Conservation (phyloP, 2,888 invertebrate species). For the Corbicula japonica region DNA sequence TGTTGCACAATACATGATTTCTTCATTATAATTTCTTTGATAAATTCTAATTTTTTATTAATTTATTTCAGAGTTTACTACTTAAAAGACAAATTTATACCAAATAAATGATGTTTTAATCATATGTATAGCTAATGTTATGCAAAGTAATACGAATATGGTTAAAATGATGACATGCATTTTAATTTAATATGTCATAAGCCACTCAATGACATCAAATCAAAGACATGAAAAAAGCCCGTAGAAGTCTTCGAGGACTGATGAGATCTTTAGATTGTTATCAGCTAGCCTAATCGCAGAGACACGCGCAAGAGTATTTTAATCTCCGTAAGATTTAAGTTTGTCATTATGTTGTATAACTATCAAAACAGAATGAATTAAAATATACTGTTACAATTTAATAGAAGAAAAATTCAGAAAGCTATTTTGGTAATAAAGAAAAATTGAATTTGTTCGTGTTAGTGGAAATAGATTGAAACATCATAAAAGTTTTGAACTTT, state of each 20-base stretch:
- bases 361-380: slow-evolving; percentile 32
- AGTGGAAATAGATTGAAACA: no score
- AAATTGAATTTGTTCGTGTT: slow-evolving; percentile 25
- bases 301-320: slow-evolving; percentile 23
- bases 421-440: slow-evolving; percentile 21
- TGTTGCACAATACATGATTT: slow-evolving; percentile 29
- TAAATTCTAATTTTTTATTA: slow-evolving; percentile 11
- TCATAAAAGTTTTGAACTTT: no score
- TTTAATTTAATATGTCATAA: slow-evolving; percentile 35
- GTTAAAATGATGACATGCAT: slow-evolving; percentile 31
- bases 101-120: slow-evolving; percentile 22
- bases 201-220: slow-evolving; percentile 24
- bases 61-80: slow-evolving; percentile 17
- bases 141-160: slow-evolving; percentile 12
- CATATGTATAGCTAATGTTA: slow-evolving; percentile 6
- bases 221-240: slow-evolving; percentile 21
- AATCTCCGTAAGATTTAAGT: slow-evolving; percentile 7
- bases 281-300: slow-evolving; percentile 12
- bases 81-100: slow-evolving; percentile 2
- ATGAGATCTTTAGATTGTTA: slow-evolving; percentile 19
- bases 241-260: no score
- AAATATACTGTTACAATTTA: slow-evolving; percentile 36
- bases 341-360: slow-evolving; percentile 5
- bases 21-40: slow-evolving; percentile 33
- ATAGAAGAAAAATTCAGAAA: slow-evolving; percentile 26